phyloP scores from a whole-genome alignment of 2,113 vertebrate species.

The Phalacrocorax carbo region DNA sequence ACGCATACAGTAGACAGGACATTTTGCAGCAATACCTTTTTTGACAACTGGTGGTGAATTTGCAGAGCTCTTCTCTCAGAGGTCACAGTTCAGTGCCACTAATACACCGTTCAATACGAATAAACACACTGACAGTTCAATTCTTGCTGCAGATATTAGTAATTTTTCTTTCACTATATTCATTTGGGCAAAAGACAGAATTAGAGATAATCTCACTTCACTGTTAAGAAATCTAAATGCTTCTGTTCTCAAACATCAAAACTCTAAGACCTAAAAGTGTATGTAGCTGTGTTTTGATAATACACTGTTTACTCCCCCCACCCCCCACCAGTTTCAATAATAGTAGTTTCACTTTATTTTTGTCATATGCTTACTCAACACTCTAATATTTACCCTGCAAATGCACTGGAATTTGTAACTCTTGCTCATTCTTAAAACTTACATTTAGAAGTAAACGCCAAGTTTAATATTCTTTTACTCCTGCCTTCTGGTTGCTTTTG shows the following conservation, averaged over 20 bases:
- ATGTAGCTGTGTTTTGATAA: neutral
- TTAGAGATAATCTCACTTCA: neutral
- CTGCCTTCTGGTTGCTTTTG: neutral
- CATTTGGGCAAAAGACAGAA: neutral
- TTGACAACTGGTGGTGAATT: neutral
- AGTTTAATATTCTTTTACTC: neutral
- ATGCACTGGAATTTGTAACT: neutral
- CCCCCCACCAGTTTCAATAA: neutral
- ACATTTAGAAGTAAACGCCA: neutral
- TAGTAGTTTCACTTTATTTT: slow-evolving; percentile 46
- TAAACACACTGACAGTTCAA: neutral
- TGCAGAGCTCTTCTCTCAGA: neutral
- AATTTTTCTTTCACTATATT: neutral
- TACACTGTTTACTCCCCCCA: neutral
- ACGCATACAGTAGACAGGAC: neutral
- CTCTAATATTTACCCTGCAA: slow-evolving; percentile 13
- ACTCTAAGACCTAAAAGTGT: neutral
- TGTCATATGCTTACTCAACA: slow-evolving; percentile 17
- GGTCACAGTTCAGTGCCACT: neutral
- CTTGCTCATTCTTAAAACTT: neutral
- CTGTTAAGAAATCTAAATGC: neutral
- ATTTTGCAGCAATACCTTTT: neutral
- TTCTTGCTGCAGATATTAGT: neutral
- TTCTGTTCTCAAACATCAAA: neutral
- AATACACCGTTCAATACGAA: neutral